Percentiles rank a stretch among this genome's conserved stretches.
phyloP scores from a whole-genome alignment of 2,113 vertebrate genomes.

The Spilogale gracilis region DNA sequence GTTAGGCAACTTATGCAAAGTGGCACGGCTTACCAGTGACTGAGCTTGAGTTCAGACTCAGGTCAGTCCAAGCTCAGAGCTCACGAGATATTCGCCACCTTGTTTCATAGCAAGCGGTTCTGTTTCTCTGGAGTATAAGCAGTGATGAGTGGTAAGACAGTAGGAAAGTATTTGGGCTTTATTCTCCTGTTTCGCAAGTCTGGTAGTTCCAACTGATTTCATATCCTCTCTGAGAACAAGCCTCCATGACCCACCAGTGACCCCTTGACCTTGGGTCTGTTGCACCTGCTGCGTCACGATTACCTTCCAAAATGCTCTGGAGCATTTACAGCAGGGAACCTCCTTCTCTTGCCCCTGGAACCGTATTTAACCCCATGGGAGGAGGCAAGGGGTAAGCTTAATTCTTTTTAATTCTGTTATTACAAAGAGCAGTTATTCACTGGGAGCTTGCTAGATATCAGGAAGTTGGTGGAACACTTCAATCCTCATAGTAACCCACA shows the following conservation, averaged over 20 bases:
- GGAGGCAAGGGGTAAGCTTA: neutral
- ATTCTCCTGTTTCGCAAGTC: neutral
- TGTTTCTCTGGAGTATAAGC: neutral
- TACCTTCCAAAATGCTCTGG: neutral
- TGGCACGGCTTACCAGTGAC: neutral
- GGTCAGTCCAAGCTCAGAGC: neutral
- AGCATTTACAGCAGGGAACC: neutral
- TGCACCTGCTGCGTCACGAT: neutral
- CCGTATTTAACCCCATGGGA: neutral
- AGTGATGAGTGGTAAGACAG: neutral
- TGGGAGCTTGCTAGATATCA: neutral
- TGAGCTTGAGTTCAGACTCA: neutral
- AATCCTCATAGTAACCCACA: neutral
- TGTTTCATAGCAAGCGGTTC: neutral
- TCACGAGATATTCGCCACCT: neutral
- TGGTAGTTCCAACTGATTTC: neutral
- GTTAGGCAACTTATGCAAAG: neutral
- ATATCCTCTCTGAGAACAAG: neutral
- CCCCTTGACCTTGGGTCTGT: neutral
- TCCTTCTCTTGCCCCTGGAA: neutral
- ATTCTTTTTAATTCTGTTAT: conserved; percentile 45
- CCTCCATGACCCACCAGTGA: neutral
- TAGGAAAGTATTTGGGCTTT: neutral
- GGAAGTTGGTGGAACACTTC: conserved; percentile 34
- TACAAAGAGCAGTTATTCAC: neutral